Evolutionary conservation across 2,888 invertebrate species (phyloP).

Genomic region (Pyrgus malvae): DNA sequence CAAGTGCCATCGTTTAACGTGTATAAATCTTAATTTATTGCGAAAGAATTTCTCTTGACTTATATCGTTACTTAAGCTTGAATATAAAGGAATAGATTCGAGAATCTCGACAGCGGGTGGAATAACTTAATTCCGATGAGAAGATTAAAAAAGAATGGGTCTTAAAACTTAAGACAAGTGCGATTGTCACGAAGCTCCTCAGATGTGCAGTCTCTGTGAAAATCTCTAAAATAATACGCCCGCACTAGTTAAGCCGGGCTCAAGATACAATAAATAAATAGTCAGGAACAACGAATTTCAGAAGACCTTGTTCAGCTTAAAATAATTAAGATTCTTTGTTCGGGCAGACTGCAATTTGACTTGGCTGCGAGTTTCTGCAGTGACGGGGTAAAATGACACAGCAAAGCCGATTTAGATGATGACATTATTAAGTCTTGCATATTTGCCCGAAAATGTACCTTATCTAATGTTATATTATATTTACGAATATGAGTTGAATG

Average conservation of each 20-base stretch:
- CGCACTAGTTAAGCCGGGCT: conserved; percentile 54
- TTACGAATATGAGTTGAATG: too few species aligned
- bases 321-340: conserved; percentile 77
- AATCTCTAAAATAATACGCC: conserved; percentile 72
- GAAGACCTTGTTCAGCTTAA: conserved; percentile 67
- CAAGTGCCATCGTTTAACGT: conserved; percentile 16
- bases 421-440: too few species aligned
- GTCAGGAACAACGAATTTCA: conserved; percentile 68
- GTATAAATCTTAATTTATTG: conserved; percentile 24
- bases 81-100: conserved; percentile 29
- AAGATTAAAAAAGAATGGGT: conserved; percentile 60
- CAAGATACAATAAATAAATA: conserved; percentile 74
- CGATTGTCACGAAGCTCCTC: conserved; percentile 52
- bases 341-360: conserved; percentile 49
- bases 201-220: conserved; percentile 65
- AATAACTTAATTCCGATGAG: conserved; percentile 66
- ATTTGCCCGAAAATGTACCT: conserved; percentile 22
- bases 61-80: conserved; percentile 30
- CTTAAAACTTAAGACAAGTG: conserved; percentile 41
- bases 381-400: conserved; percentile 29
- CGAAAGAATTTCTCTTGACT: conserved; percentile 8
- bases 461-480: too few species aligned
- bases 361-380: conserved; percentile 41
- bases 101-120: conserved; percentile 39
- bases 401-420: not conserved